Base-by-base conservation (phyloP, 1,140 invertebrate species). In the Elysia chlorotica region DNA sequence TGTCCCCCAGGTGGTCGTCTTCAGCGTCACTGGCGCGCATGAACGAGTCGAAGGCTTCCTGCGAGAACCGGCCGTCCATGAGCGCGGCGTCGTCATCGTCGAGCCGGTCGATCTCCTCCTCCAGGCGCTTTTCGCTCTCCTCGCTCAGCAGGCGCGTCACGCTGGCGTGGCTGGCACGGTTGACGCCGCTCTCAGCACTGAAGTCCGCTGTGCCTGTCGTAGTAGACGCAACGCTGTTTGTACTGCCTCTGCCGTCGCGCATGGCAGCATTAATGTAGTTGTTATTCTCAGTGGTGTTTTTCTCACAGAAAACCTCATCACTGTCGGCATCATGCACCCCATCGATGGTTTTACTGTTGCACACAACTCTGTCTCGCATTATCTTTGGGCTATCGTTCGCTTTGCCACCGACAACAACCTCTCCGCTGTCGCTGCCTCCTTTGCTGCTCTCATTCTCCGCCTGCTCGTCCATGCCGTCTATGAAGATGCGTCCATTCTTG, bases 401-500 rank as follows among this genome's bases (percentile, higher is more conserved):
- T 25, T 59, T 25, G 6, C 25, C 56, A 10, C 6, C 6, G 10
- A 17, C 56, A 6, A 17, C 6, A 48, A 14, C 41, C n/a, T 48
- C 41, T n/a, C 10, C 10, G 10, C 10, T 14, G 10, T 10, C 10
- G 10, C 10, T 14, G 10, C 10, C 10, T n/a, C 10, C 10, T n/a
- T 10, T 14, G 10, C 10, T 14, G 10, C 10, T 14, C 28, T 17
- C 17, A 19, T 36, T 35, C 1, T 1, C 19, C 28, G 28, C 17
- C 10, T 36, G 57, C 1, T 1, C 19, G 30, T 71, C 69, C 33
- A 71, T 71, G 31, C 66, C 66, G 37, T 75, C 74, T 1, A 75
- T 61, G 56, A 75, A 75, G 54, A 75, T 75, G 41, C 73, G 72
- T 23, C 74, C 74, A 57, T 75, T 75, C 41, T 73, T 75, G 30